Percentiles rank a stretch among this genome's conserved stretches.
Conservation (phyloP, 1,140 invertebrate species). For the Hermetia illucens region DNA sequence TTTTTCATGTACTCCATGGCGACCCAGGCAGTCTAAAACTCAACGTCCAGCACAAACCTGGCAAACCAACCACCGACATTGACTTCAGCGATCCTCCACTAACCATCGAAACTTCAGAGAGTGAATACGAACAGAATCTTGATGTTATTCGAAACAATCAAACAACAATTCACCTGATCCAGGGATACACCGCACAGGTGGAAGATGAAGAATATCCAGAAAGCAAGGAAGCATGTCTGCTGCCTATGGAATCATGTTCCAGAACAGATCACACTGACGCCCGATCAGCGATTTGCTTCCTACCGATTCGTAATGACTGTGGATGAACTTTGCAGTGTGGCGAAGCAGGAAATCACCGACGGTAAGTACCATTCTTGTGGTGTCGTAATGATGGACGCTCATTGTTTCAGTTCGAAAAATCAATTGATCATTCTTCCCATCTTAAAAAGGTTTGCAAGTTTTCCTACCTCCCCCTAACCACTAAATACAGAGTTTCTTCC, state of each 20-base stretch:
- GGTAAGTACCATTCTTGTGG: constrained; percentile 30
- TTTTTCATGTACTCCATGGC: no score
- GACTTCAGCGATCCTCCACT: not conserved
- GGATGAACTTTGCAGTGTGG: constrained; percentile 33
- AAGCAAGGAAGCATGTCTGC: constrained; percentile 26
- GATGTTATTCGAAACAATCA: not conserved
- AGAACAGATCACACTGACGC: constrained; percentile 31
- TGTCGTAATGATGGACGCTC: no score
- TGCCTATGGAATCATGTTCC: constrained; percentile 35
- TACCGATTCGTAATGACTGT: constrained; percentile 36
- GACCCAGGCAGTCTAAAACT: constrained; percentile 1
- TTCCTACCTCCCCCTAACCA: no score
- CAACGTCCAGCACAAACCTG: not conserved
- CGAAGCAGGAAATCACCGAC: constrained; percentile 34
- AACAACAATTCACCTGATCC: not conserved
- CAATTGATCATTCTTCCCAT: no score
- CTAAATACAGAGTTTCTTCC: no score
- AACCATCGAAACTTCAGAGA: not conserved
- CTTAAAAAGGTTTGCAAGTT: no score
- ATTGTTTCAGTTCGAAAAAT: no score
- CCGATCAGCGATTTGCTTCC: constrained; percentile 24
- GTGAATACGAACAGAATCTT: not conserved
- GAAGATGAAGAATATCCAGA: constrained; percentile 33
- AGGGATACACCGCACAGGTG: constrained; percentile 8
- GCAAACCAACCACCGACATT: constrained; percentile 1